Evolutionary conservation across 2,888 invertebrate species (phyloP).

Genomic region (Ophion costatus): DNA sequence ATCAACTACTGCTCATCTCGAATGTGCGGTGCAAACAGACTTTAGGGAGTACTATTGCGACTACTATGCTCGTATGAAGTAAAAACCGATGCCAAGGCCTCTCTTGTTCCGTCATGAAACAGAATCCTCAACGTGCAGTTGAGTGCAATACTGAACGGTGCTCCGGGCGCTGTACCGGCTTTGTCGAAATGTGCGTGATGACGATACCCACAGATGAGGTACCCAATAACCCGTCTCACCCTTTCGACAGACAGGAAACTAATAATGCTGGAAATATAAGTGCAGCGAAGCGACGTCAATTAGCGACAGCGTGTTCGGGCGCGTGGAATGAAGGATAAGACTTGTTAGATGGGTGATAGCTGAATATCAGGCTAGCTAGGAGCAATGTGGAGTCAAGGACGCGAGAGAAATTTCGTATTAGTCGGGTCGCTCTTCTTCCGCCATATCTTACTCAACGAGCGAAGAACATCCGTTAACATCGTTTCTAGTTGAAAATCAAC

Average conservation of each 20-base stretch:
- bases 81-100: background rate
- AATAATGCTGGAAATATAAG: conserved; percentile 58
- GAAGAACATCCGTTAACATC: conserved; percentile 37
- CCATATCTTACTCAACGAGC: conserved; percentile 30
- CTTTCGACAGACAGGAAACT: conserved; percentile 46
- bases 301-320: conserved; percentile 52
- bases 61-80: background rate
- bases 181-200: conserved; percentile 15
- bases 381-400: conserved; percentile 26
- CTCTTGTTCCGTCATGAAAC: conserved; percentile 1
- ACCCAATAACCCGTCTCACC: conserved; percentile 8
- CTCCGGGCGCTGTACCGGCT: conserved; percentile 26
- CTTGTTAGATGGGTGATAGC: conserved; percentile 40
- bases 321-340: conserved; percentile 54
- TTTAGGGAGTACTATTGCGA: background rate
- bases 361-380: conserved; percentile 30
- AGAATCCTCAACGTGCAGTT: conserved; percentile 22
- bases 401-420: conserved; percentile 53
- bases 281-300: conserved; percentile 61
- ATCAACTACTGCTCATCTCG: background rate
- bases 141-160: conserved; percentile 40
- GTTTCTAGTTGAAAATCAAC: conserved; percentile 32
- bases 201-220: conserved; percentile 19
- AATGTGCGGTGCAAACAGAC: background rate
- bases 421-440: conserved; percentile 47